A percentile compares a stretch with the other conserved stretches of the same genome.
phyloP scores from a whole-genome alignment of 2,797 vertebrate genomes.

The Falco biarmicus region DNA sequence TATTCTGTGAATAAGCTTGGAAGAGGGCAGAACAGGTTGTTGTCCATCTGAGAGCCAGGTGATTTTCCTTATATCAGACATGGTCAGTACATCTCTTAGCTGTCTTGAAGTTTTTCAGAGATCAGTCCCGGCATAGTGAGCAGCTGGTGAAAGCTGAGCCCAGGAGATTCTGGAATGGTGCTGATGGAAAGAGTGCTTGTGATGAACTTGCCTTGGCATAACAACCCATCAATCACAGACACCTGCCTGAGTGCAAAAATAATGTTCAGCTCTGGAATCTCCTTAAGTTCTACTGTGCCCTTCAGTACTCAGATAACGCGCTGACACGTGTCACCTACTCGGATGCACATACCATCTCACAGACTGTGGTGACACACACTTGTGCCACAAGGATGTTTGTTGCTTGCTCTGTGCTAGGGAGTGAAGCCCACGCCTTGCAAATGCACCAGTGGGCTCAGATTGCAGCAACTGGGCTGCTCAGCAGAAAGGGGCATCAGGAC shows the following conservation, averaged over 20 bases:
- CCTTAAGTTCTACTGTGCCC: background rate
- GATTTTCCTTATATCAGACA: background rate
- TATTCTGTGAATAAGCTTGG: background rate
- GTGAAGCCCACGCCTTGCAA: background rate
- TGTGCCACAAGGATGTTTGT: background rate
- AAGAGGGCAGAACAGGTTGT: background rate
- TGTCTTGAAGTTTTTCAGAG: conserved; percentile 6
- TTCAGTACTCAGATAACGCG: background rate
- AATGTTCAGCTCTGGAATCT: conserved; percentile 42
- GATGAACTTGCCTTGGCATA: background rate
- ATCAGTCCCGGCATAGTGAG: background rate
- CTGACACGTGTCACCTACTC: background rate
- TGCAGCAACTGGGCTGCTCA: conserved; percentile 27
- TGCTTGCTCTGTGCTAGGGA: background rate
- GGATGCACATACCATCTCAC: background rate
- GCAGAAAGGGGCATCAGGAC: background rate
- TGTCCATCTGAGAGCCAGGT: background rate
- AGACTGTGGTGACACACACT: background rate
- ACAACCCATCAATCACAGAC: conserved; percentile 31
- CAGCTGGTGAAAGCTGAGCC: conserved; percentile 54
- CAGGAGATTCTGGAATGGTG: background rate
- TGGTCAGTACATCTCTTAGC: background rate
- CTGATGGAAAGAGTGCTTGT: conserved; percentile 11
- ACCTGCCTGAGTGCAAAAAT: background rate
- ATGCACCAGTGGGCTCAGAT: background rate